Evolutionary conservation across 1,140 invertebrate genomes (phyloP).

Genomic region (Neodiprion fabricii): DNA sequence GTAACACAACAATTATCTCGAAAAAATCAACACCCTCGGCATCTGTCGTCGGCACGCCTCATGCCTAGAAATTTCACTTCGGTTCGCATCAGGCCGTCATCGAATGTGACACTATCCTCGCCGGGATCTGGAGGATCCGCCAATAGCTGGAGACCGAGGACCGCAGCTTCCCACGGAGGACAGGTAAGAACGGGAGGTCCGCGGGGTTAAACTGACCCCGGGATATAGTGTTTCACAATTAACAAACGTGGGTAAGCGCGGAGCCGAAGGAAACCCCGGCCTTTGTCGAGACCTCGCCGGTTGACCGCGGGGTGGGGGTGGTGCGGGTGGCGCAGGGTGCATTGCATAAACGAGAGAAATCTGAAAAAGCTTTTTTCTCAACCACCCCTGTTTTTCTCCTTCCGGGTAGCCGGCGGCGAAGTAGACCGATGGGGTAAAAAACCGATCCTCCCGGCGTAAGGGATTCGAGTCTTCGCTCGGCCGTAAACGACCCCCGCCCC

Average conservation of each 20-base stretch:
- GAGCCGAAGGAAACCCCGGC: too few relatives aligned
- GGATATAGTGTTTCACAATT: conserved; percentile 49
- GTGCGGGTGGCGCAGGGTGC: too few relatives aligned
- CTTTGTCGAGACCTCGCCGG: too few relatives aligned
- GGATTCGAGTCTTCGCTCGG: too few relatives aligned
- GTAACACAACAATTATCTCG: background rate
- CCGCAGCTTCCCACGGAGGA: conserved; percentile 20
- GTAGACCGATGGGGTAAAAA: background rate
- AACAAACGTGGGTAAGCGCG: conserved; percentile 40
- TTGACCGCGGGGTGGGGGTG: too few relatives aligned
- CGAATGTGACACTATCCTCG: conserved; percentile 25
- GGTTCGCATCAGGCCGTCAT: conserved; percentile 21
- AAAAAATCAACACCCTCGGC: background rate
- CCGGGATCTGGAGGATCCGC: conserved; percentile 22
- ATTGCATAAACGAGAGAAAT: background rate
- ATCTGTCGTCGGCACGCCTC: background rate
- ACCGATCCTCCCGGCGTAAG: background rate
- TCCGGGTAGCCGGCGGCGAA: background rate
- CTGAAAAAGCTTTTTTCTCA: background rate
- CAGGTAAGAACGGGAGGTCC: conserved; percentile 18
- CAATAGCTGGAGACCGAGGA: conserved; percentile 1
- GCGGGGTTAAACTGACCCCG: conserved; percentile 5
- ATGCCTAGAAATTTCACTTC: background rate
- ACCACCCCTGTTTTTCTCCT: background rate
- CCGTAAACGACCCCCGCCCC: too few relatives aligned